phyloP scores from a whole-genome alignment of 2,888 invertebrate species.

The Clivina fossor region DNA sequence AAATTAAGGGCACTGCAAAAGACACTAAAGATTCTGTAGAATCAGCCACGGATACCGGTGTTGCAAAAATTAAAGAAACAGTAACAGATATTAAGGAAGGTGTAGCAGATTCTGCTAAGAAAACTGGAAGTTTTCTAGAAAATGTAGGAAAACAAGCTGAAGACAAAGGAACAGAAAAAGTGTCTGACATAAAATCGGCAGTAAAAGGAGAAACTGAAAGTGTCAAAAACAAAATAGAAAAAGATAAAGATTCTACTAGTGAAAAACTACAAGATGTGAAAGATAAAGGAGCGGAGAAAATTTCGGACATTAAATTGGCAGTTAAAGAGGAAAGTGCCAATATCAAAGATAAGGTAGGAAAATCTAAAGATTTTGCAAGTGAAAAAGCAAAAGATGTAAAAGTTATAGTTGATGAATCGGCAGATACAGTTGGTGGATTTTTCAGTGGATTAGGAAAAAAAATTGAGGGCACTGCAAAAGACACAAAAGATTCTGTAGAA shows the following conservation, averaged over 20 bases:
- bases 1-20: conserved; percentile 44
- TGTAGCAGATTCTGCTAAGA: conserved; percentile 12
- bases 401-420: conserved; percentile 12
- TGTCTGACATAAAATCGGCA: no score
- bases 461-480: conserved; percentile 16
- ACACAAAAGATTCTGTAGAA: no score
- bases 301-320: no score
- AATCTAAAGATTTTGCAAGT: conserved; percentile 21
- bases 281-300: no score
- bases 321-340: no score
- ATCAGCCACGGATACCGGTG: conserved; percentile 26
- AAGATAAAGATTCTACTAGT: no score
- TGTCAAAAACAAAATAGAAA: conserved; percentile 54
- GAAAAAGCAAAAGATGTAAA: conserved; percentile 35
- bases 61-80: conserved; percentile 5
- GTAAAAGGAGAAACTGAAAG: conserved; percentile 47
- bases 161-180: conserved; percentile 4
- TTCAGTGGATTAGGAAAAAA: conserved; percentile 26
- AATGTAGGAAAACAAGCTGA: conserved; percentile 24
- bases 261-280: no score
- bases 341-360: conserved; percentile 19
- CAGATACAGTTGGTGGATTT: conserved; percentile 28
- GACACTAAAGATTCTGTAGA: conserved; percentile 45
- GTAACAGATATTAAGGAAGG: conserved; percentile 4
- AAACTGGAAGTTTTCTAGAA: conserved; percentile 17